Evolutionary conservation across 2,888 invertebrate genomes (phyloP).

Genomic region (Oxycera nigricornis): DNA sequence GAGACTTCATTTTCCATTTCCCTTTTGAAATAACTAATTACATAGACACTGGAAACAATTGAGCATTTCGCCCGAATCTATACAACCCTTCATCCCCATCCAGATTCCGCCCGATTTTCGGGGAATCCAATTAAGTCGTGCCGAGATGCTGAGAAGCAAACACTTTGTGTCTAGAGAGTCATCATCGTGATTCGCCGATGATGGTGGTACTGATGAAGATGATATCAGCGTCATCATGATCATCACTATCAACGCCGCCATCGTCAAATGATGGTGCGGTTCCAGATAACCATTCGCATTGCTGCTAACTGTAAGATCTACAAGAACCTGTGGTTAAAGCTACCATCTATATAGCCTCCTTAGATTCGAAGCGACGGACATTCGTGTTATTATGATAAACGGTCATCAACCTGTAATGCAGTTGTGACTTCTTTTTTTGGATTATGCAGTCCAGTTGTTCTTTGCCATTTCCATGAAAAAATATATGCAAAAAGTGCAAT

Average conservation of each 20-base stretch:
- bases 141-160: neutral
- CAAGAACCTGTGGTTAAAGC: neutral
- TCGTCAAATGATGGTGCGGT: neutral
- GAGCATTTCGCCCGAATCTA: neutral
- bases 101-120: neutral
- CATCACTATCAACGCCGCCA: neutral
- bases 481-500: neutral
- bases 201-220: neutral
- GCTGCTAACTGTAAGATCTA: neutral
- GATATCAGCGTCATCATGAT: neutral
- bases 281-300: neutral
- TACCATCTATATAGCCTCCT: neutral
- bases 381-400: constrained; percentile 29
- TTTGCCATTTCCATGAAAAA: neutral
- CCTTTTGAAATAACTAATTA: too few species aligned
- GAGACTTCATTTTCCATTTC: too few species aligned
- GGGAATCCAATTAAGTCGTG: neutral
- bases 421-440: neutral
- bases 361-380: neutral
- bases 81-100: neutral
- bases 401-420: constrained; percentile 21
- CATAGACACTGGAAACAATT: constrained; percentile 10
- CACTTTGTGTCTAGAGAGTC: neutral
- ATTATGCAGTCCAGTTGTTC: neutral
- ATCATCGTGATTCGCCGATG: neutral